These are phyloP conservation scores for Anthoscopus minutus DNA, from an alignment of 2,113 vertebrate species.

Conservation along the genomic window DNA sequence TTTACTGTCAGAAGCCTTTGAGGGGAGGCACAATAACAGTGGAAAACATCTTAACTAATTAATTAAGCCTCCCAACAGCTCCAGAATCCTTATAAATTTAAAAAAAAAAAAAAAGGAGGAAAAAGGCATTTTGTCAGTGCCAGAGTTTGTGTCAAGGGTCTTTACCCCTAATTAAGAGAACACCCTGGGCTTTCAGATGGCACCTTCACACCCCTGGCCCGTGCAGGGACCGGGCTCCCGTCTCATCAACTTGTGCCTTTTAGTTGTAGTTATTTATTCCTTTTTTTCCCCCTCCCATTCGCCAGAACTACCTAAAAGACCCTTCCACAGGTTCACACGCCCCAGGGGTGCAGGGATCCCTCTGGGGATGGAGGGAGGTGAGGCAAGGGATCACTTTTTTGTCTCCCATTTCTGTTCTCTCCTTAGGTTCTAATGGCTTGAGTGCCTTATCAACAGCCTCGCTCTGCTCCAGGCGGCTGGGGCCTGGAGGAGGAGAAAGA, in stretches of 20 bases:
- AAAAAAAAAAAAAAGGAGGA: rapidly evolving
- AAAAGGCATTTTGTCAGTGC: not conserved
- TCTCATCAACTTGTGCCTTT: not conserved
- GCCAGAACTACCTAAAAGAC: not conserved
- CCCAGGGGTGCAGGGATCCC: not conserved
- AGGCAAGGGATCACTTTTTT: not conserved
- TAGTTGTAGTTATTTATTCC: not conserved
- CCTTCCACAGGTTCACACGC: not conserved
- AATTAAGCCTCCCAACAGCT: constrained; percentile 6
- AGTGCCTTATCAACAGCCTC: constrained; percentile 44
- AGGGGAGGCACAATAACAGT: constrained; percentile 16
- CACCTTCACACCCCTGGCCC: not conserved
- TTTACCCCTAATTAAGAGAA: rapidly evolving
- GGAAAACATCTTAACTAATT: constrained; percentile 48
- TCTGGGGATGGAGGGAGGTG: not conserved
- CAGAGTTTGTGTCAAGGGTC: not conserved
- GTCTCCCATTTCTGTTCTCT: not conserved
- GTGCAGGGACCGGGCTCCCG: not conserved
- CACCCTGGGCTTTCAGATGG: not conserved
- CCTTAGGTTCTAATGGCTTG: not conserved
- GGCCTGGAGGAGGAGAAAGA: not conserved
- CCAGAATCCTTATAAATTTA: not conserved
- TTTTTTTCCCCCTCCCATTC: rapidly evolving
- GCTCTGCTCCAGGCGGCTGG: not conserved
- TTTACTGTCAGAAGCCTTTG: constrained; percentile 49